Percentiles rank a stretch among this genome's conserved stretches.
These are phyloP conservation scores for Lerista edwardsae DNA, from an alignment of 2,797 vertebrate genomes.

Conservation along the genomic window DNA sequence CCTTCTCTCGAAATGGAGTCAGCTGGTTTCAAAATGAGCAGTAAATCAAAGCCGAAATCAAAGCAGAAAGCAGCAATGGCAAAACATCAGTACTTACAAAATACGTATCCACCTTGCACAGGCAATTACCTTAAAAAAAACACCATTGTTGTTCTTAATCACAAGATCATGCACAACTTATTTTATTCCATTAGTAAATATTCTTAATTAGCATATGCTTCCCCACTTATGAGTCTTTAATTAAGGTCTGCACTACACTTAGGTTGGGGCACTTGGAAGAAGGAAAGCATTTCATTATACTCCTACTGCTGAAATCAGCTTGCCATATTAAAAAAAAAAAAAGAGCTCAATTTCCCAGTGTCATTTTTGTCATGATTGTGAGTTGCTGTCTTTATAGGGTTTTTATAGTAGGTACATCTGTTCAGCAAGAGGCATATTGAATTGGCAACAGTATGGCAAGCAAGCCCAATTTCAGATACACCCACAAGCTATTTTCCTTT, in stretches of 20 bases:
- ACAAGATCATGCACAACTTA: slow-evolving; percentile 48
- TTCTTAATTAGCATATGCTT: slow-evolving; percentile 40
- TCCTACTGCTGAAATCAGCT: background rate
- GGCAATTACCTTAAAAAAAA: slow-evolving; percentile 57
- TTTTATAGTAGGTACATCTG: background rate
- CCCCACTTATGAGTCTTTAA: slow-evolving; percentile 16
- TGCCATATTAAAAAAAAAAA: slow-evolving; percentile 10
- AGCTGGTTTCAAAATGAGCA: slow-evolving; percentile 50
- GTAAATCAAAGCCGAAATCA: slow-evolving; percentile 74
- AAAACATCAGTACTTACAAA: slow-evolving; percentile 72
- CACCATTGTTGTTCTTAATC: slow-evolving; percentile 50
- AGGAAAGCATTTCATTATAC: background rate
- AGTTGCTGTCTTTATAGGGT: background rate
- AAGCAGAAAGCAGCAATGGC: slow-evolving; percentile 59
- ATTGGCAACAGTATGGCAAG: background rate
- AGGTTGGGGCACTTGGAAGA: slow-evolving; percentile 3
- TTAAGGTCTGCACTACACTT: slow-evolving; percentile 14
- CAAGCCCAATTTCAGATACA: background rate
- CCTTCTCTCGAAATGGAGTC: slow-evolving; percentile 64
- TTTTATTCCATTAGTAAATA: slow-evolving; percentile 50
- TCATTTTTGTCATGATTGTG: slow-evolving; percentile 1
- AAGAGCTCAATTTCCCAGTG: background rate
- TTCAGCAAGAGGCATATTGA: background rate
- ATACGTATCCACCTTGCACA: slow-evolving; percentile 50
- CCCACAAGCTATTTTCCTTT: background rate